A percentile compares a stretch with the other conserved stretches of the same genome.
Conservation (phyloP, 2,888 invertebrate species). For the Arctia plantaginis region DNA sequence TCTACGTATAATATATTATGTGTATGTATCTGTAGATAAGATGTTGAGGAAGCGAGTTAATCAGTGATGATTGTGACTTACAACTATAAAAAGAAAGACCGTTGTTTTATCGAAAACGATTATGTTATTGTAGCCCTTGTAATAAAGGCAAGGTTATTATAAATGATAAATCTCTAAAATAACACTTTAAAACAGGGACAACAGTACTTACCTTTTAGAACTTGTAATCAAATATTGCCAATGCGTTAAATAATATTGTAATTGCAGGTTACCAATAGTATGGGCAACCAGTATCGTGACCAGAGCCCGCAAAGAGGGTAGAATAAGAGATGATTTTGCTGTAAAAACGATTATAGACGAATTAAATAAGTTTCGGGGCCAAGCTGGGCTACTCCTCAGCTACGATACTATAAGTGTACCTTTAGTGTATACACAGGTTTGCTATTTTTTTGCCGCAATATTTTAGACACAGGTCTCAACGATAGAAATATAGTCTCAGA, state of each 20-base stretch:
- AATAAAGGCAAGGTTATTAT: conserved; percentile 2
- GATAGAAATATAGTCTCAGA: not conserved
- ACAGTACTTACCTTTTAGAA: not conserved
- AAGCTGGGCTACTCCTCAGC: conserved; percentile 91
- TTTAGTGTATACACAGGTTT: conserved; percentile 92
- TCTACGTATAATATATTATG: conserved; percentile 10
- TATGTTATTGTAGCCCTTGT: conserved; percentile 11
- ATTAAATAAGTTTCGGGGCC: conserved; percentile 93
- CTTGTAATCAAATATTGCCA: not conserved
- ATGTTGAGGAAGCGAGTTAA: conserved; percentile 27
- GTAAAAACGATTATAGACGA: conserved; percentile 96
- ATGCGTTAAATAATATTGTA: not conserved
- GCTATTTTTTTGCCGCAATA: conserved; percentile 18
- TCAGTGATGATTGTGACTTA: conserved; percentile 10
- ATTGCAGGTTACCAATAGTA: conserved; percentile 91
- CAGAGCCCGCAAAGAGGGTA: conserved; percentile 94
- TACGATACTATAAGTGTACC: conserved; percentile 94
- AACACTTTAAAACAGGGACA: not conserved
- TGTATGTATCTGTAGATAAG: conserved; percentile 28
- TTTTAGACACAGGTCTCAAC: not conserved
- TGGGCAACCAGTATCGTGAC: conserved; percentile 97
- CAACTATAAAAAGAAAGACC: conserved; percentile 4
- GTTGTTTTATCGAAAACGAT: conserved; percentile 2
- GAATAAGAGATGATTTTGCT: conserved; percentile 96
- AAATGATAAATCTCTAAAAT: not conserved